Evolutionary conservation across 2,888 invertebrate species (phyloP), one percentile per base, ranked within the genome.

Genomic region (Venustoraphidia nigricollis): DNA sequence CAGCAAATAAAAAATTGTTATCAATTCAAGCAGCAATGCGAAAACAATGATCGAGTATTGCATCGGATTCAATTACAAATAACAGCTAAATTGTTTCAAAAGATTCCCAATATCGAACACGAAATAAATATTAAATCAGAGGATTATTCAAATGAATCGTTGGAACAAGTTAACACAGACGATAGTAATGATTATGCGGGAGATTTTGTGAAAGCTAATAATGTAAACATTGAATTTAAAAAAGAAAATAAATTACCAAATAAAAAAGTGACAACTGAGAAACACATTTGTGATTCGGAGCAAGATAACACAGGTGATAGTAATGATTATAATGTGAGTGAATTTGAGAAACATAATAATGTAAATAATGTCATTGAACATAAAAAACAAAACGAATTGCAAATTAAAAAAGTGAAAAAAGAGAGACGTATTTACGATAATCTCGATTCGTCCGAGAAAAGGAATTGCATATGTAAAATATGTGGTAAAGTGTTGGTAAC

Each of bases 401-500:
- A 44, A 27, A 10, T 10, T 17, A 42, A 42, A 42, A 42, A 42
- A 42, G 42, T 34, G 27, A 34, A n/a, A 9, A 46, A 46, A 40
- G 34, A 27, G 27, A 27, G 27, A 27, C 39, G 39, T 13, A 10
- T 46, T 11, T 34, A 34, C 13, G 11, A 40, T 9, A 40, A 40
- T 39, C 40, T 40, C 9, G 46, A 46, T n/a, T 40, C 27, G 34
- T 46, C 39, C 34, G 46, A 46, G 9, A 39, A 34, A 9, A 46
- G 39, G 9, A 46, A 39, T 8, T 17, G n/a, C 27, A 35, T 40
- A 11, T 46, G 46, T 39, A 38, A 40, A 40, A 46, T 46, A 11
- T 46, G 46, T 46, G 13, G 34, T 11, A 46, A 46, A 39, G 46
- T 46, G 3, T 17, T 46, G 10, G 36, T 36, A 10, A 46, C 39